These are phyloP conservation scores for Drosophila barbarae DNA, from an alignment of 2,888 invertebrate genomes.

Conservation along the genomic window DNA sequence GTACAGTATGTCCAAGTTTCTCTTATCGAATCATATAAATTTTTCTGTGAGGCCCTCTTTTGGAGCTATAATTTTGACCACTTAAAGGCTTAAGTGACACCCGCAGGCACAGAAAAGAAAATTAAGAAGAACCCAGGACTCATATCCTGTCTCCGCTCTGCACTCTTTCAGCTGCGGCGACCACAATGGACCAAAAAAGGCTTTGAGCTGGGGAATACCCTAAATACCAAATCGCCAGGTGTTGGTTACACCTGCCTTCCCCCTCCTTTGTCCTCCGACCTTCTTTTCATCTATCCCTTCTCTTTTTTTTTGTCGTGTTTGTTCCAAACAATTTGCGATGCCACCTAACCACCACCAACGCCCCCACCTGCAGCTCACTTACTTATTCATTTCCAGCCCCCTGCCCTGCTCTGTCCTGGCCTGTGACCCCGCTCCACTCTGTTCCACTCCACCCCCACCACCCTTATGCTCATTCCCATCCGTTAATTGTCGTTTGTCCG, in stretches of 20 bases:
- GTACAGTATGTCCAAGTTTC: background rate
- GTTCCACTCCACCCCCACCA: background rate
- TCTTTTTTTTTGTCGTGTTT: slow-evolving; percentile 18
- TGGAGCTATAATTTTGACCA: background rate
- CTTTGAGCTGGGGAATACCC: slow-evolving; percentile 16
- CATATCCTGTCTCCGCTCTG: background rate
- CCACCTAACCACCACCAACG: background rate
- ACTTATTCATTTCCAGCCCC: slow-evolving; percentile 40
- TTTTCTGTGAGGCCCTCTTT: background rate
- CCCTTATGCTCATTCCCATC: slow-evolving; percentile 18
- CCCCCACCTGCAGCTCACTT: slow-evolving; percentile 27
- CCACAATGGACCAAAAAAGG: slow-evolving; percentile 23
- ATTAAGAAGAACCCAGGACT: too few species aligned
- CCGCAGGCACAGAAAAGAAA: background rate
- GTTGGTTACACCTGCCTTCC: slow-evolving; percentile 28
- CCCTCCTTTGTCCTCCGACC: background rate
- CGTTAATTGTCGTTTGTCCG: slow-evolving; percentile 44
- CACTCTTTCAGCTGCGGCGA: slow-evolving; percentile 5
- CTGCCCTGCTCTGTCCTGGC: background rate
- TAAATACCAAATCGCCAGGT: slow-evolving; percentile 39
- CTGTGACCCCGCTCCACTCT: background rate
- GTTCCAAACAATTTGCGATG: slow-evolving; percentile 45
- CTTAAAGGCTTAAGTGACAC: slow-evolving; percentile 7
- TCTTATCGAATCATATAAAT: background rate
- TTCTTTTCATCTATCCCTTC: slow-evolving; percentile 8